Percentiles rank a stretch among this genome's conserved stretches.
phyloP scores from a whole-genome alignment of 2,113 vertebrate genomes.

The Sterrhoptilus dennistouni region DNA sequence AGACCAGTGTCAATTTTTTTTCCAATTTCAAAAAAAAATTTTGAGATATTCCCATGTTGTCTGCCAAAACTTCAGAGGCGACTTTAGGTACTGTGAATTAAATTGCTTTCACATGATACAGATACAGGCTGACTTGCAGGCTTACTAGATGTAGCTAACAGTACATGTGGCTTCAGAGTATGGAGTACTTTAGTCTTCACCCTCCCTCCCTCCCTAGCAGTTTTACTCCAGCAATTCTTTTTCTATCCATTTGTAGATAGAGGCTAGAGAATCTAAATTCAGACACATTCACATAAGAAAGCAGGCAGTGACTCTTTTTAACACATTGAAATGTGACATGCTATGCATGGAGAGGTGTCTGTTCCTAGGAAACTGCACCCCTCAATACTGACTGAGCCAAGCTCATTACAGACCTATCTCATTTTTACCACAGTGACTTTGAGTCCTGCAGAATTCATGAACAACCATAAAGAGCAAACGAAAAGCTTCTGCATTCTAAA shows the following conservation, averaged over 20 bases:
- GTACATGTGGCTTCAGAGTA: background rate
- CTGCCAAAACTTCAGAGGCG: background rate
- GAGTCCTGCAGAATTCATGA: constrained; percentile 3
- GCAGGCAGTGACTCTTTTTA: background rate
- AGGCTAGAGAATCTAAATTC: constrained; percentile 24
- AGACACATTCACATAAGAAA: background rate
- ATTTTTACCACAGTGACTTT: background rate
- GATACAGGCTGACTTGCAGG: background rate
- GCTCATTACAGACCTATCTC: background rate
- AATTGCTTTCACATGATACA: background rate
- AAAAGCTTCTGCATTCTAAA: background rate
- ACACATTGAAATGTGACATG: background rate
- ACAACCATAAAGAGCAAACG: background rate
- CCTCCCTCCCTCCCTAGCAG: background rate
- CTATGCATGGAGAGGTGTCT: background rate
- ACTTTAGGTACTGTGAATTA: background rate
- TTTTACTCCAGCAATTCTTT: constrained; percentile 11
- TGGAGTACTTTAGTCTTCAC: background rate
- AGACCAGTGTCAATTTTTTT: background rate
- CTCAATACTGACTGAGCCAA: background rate
- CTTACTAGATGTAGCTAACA: background rate
- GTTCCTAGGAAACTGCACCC: constrained; percentile 2
- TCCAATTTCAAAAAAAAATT: background rate
- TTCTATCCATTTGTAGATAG: background rate
- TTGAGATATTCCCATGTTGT: background rate